These are phyloP conservation scores for Aegithalos caudatus DNA, from an alignment of 2,113 vertebrate genomes.

Conservation along the genomic window DNA sequence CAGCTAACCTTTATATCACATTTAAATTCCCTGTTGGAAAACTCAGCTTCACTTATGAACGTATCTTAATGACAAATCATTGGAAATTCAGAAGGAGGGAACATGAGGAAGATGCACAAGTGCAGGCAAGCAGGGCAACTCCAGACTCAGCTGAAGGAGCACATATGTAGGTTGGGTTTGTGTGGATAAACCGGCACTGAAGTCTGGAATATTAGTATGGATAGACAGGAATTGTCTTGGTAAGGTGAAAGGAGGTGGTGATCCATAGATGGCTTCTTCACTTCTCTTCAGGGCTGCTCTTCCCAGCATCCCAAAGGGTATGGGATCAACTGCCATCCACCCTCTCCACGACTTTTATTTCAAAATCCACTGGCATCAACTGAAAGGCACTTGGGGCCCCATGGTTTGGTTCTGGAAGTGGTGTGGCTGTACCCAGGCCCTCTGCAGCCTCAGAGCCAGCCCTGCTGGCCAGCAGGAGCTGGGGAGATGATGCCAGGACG, in stretches of 20 bases:
- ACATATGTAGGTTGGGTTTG: accelerated
- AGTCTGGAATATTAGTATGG: accelerated
- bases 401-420: accelerated
- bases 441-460: background rate
- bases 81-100: background rate
- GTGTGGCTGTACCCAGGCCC: background rate
- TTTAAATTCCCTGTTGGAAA: constrained; percentile 12
- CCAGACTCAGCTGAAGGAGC: background rate
- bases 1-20: background rate
- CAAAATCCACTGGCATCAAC: background rate
- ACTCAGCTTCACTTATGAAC: background rate
- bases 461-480: background rate
- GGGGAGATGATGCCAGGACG: background rate
- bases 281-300: background rate
- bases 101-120: too few species aligned
- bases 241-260: background rate
- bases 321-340: background rate
- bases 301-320: background rate
- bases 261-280: background rate
- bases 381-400: accelerated
- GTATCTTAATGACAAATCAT: background rate
- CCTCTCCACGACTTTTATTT: background rate
- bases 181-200: background rate
- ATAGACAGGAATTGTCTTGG: background rate
- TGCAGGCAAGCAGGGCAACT: background rate